Evolutionary conservation across 2,888 invertebrate species (phyloP), one percentile per base, ranked within the genome.

Genomic region (Agonopterix subpropinquella): DNA sequence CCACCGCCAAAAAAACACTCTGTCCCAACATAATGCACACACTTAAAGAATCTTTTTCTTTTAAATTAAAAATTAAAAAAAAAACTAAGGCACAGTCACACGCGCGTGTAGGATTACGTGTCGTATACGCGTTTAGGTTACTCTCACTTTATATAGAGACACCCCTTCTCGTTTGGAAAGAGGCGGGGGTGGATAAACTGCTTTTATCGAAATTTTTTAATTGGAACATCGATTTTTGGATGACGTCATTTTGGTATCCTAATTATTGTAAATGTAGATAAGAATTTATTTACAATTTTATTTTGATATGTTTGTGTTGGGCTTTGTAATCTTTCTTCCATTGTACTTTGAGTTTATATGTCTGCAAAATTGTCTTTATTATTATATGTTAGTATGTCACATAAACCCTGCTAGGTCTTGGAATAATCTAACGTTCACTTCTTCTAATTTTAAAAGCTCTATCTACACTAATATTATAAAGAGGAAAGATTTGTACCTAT

Each of bases 91-190:
- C 77, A 77, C 76, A 61, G 28, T 62, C 68, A 73, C 82, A 82
- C 83, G 74, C 83, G 74, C 84, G 77, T 55, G 61, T 61, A 64
- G 54, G 62, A 65, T 68, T 67, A 79, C 78, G 78, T 77, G 70
- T 74, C 67, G 61, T 78, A 70, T 72, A 49, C 74, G 78, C 77
- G 76, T 79, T 73, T 72, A 61, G 58, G 58, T 58, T 48, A 76
- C 78, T 74, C 76, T 80, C 81, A 70, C 80, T 78, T 78, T 87
- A 83, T 87, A 88, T 87, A 87, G 67, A 70, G 68, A 53, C 84
- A 85, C 80, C 86, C 86, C 86, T 82, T 77, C 85, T 28, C 28
- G 28, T 5, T 28, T 28, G 1, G 47, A 47, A 50, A 59, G 61
- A 64, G 68, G 81, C 71, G 79, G 80, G 79, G 74, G 77, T 62